Evolutionary conservation across 2,797 vertebrate species (phyloP).

Genomic region (Podarcis siculus): DNA sequence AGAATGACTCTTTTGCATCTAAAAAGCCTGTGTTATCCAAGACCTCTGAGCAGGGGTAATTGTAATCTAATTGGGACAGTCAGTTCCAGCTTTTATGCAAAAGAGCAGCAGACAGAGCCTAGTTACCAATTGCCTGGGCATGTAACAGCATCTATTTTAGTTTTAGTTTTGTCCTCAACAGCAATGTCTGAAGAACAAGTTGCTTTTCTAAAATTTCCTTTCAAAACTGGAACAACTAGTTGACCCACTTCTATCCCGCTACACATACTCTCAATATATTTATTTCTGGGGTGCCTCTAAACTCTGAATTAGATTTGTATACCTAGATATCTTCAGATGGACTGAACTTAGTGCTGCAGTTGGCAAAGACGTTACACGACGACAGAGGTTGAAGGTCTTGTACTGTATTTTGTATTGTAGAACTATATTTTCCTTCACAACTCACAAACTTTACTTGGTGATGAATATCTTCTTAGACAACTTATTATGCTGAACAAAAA

Average conservation of each 20-base stretch:
- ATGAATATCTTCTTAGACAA: conserved; percentile 31
- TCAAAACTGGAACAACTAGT: background rate
- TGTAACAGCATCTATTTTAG: background rate
- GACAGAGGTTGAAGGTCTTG: background rate
- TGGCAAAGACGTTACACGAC: conserved; percentile 3
- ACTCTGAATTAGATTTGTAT: background rate
- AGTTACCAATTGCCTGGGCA: background rate
- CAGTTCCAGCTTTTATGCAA: background rate
- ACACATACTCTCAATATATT: background rate
- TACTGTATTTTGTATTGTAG: conserved; percentile 19
- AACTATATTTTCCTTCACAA: background rate
- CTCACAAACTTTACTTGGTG: conserved; percentile 28
- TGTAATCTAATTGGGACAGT: conserved; percentile 2
- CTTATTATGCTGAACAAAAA: conserved; percentile 22
- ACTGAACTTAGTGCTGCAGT: background rate
- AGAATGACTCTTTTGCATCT: background rate
- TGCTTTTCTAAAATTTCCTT: background rate
- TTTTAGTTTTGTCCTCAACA: background rate
- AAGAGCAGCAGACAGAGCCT: background rate
- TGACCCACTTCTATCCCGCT: background rate
- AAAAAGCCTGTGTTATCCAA: background rate
- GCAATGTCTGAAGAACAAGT: background rate
- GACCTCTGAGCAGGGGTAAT: background rate
- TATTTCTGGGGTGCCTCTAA: background rate
- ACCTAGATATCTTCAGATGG: background rate